Evolutionary conservation across 1,140 invertebrate species (phyloP), one percentile per base, ranked within the genome.

Genomic region (Cherax quadricarinatus): DNA sequence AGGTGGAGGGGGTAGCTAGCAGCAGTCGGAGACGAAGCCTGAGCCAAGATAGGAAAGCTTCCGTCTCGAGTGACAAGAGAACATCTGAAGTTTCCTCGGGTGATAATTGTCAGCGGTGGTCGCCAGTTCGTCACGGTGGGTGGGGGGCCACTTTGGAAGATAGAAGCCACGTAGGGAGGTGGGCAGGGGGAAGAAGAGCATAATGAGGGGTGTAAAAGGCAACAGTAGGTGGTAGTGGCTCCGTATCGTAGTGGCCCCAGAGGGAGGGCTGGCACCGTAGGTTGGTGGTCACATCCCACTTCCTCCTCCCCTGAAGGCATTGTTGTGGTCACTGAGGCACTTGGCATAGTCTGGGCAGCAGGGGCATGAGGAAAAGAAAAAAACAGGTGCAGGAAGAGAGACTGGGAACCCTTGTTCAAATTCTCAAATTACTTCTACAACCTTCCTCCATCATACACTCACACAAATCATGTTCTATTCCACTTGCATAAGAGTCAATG

Each of bases 31-130:
- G 81, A 57, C 24, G 81, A 21, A 83, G 49, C 48, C 24, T 53
- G 81, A 24, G 57, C 9, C 9, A 16, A 60, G 57, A 16, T 10
- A 60, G 57, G 30, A 60, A 60, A 16, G 16, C 57, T 60, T 70
- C 66, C 18, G 66, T 21, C 18, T 21, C 21, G 14, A 21, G 66
- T 18, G 66, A 70, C 66, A 70, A 16, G 66, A 70, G 66, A 18
- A 21, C 21, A 12, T 12, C 21, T 70, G 66, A 70, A 6, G 66
- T 70, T 70, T 70, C 66, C 66, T 62, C 51, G 53, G 51, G 62
- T 57, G 82, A 84, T 84, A 84, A 84, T 84, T 84, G 62, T 84
- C 21, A n/a, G 53, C 62, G 53, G 82, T 62, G n/a, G 82, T 84
- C 62, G 53, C 53, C 57, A 62, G 24, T 84, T 84, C 48, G 82